These are phyloP conservation scores for Tachycineta bicolor DNA, from an alignment of 2,113 vertebrate species.

Conservation along the genomic window DNA sequence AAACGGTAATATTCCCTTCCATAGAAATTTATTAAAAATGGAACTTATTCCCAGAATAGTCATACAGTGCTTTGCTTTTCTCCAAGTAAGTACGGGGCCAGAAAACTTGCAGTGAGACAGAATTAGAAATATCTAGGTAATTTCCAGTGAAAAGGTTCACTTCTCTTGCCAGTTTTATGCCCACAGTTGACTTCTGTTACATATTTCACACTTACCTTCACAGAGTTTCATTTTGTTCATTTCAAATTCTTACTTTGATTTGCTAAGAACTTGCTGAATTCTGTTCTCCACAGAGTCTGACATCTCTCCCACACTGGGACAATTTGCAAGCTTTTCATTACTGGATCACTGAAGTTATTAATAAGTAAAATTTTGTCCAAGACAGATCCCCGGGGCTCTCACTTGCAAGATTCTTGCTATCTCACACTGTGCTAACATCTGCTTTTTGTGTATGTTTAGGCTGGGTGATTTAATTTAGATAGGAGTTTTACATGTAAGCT, in stretches of 20 bases:
- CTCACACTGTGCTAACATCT: neutral
- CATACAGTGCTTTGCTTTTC: neutral
- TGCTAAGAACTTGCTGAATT: neutral
- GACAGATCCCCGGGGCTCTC: neutral
- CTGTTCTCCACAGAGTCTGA: neutral
- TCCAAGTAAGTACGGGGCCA: neutral
- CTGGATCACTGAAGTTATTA: neutral
- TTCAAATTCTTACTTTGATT: constrained; percentile 17
- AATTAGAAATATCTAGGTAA: neutral
- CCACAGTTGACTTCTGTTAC: neutral
- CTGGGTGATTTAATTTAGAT: neutral
- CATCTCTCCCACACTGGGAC: neutral
- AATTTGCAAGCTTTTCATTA: constrained; percentile 2
- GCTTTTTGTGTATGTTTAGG: neutral
- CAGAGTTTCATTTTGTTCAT: neutral
- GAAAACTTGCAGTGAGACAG: neutral
- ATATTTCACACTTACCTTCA: neutral
- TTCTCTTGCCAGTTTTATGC: neutral
- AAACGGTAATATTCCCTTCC: neutral
- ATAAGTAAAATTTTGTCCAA: constrained; percentile 34
- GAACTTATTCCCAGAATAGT: neutral
- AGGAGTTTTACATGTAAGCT: neutral
- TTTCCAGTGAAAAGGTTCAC: neutral
- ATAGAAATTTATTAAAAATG: neutral
- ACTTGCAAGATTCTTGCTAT: neutral